Evolutionary conservation across 2,797 vertebrate genomes (phyloP).

Genomic region (Morelia viridis): DNA sequence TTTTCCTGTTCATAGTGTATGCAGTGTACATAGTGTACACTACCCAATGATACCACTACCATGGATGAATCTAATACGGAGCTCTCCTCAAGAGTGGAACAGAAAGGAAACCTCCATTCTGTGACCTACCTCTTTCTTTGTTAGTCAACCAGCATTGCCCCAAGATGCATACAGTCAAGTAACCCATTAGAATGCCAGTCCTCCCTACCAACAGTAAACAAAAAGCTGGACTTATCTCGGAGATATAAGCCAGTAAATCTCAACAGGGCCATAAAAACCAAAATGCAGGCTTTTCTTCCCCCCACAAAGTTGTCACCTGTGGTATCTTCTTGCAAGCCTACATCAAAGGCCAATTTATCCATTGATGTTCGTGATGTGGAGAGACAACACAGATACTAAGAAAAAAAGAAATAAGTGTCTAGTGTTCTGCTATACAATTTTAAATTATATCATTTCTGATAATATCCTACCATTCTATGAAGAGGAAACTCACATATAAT

Average conservation of each 20-base stretch:
- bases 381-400: conserved; percentile 90
- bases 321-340: conserved; percentile 91
- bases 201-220: background rate
- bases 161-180: background rate
- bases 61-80: background rate
- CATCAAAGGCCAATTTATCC: conserved; percentile 95
- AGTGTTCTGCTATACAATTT: background rate
- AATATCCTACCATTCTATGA: background rate
- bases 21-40: background rate
- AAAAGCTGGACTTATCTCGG: background rate
- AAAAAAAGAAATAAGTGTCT: conserved; percentile 17
- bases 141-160: background rate
- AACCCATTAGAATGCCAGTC: background rate
- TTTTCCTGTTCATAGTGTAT: background rate
- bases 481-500: background rate
- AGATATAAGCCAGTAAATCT: background rate
- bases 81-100: background rate
- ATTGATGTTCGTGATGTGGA: conserved; percentile 94
- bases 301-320: conserved; percentile 76
- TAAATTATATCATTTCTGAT: background rate
- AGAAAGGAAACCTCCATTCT: background rate
- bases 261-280: background rate
- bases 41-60: background rate
- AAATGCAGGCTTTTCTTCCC: background rate
- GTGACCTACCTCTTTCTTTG: background rate